These are phyloP conservation scores for Anastrepha obliqua DNA, from an alignment of 1,140 invertebrate genomes.

Conservation along the genomic window DNA sequence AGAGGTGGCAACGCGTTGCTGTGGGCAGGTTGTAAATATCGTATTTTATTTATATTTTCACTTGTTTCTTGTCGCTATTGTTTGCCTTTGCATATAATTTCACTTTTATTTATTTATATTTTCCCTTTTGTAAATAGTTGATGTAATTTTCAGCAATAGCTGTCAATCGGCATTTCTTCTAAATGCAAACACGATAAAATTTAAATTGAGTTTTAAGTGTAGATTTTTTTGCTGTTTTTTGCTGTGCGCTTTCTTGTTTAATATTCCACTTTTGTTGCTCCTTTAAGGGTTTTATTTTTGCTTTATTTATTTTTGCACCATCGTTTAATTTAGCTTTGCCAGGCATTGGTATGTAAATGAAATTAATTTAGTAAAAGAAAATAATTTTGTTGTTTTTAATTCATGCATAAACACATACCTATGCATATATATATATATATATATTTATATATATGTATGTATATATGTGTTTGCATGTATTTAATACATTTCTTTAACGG, in stretches of 20 bases:
- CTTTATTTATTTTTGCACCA: conserved; percentile 3
- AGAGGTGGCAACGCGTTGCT: neutral
- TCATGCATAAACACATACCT: too few species aligned
- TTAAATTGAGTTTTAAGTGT: conserved; percentile 20
- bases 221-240: neutral
- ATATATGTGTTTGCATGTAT: neutral
- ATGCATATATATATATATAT: too few species aligned
- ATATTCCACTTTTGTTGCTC: neutral
- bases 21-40: neutral
- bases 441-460: too few species aligned
- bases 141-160: conserved; percentile 39
- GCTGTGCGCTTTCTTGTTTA: neutral
- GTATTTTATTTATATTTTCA: conserved; percentile 13
- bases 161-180: conserved; percentile 27
- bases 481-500: neutral
- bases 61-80: neutral
- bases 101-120: conserved; percentile 43
- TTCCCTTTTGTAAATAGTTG: conserved; percentile 28
- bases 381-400: neutral
- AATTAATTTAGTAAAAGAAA: neutral
- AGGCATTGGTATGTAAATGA: neutral
- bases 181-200: conserved; percentile 5
- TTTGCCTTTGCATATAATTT: conserved; percentile 8
- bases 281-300: neutral
- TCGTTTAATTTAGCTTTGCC: neutral